Percentiles rank a stretch among this genome's conserved stretches.
Evolutionary conservation across 2,113 vertebrate species (phyloP).

Genomic region (Tympanuchus pallidicinctus): DNA sequence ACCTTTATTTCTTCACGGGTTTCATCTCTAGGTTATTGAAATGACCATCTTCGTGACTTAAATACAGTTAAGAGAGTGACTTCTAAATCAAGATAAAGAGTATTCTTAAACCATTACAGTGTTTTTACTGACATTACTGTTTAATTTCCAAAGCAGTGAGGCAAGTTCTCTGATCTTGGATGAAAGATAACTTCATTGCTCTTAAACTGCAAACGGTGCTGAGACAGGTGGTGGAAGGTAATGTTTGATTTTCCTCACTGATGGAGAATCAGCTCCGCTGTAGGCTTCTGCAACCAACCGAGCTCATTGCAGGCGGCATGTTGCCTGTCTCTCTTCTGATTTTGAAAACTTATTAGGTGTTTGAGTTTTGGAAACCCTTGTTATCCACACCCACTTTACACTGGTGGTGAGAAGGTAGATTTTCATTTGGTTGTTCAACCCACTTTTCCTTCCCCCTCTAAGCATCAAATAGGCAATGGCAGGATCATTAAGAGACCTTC

Average conservation of each 20-base stretch:
- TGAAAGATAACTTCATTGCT: neutral
- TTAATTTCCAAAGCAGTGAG: neutral
- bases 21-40: neutral
- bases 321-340: neutral
- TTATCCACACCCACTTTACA: neutral
- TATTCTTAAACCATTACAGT: neutral
- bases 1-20: neutral
- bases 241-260: neutral
- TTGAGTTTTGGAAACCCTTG: neutral
- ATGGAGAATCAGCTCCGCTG: neutral
- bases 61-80: fast-evolving
- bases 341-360: neutral
- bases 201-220: fast-evolving
- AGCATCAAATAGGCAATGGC: neutral
- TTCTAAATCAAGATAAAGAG: neutral
- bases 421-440: neutral
- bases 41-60: neutral
- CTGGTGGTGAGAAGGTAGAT: neutral
- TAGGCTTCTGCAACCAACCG: neutral
- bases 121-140: neutral
- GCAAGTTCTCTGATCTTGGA: neutral
- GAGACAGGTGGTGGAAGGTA: neutral
- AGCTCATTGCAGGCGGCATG: neutral
- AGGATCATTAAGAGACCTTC: neutral
- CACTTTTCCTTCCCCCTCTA: neutral